Conservation (phyloP, 1,140 invertebrate species). For the Saxidomus purpurata region DNA sequence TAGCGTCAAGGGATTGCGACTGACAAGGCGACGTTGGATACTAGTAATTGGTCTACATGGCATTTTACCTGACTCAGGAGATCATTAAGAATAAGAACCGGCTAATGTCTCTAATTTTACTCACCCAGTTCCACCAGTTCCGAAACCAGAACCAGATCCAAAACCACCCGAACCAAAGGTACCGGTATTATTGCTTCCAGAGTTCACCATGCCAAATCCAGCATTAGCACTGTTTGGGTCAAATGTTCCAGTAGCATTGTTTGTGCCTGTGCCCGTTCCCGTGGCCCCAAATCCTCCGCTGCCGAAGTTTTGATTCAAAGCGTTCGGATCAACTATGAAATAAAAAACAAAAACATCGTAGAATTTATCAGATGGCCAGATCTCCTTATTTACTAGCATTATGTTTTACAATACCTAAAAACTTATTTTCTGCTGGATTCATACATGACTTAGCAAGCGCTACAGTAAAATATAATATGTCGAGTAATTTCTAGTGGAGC, state of each 20-base stretch:
- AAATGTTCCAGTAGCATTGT: constrained; percentile 26
- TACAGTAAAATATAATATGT: too few species aligned
- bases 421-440: too few species aligned
- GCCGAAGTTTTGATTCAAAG: constrained; percentile 48
- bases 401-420: too few species aligned
- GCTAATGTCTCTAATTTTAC: too few species aligned
- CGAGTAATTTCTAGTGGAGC: too few species aligned
- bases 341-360: not conserved
- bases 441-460: too few species aligned
- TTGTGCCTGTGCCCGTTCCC: not conserved
- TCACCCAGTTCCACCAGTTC: constrained; percentile 41
- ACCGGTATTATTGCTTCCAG: not conserved
- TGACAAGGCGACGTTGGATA: too few species aligned
- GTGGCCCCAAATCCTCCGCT: constrained; percentile 6
- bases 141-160: constrained; percentile 29
- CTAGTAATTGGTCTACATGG: too few species aligned
- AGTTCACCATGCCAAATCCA: constrained; percentile 43
- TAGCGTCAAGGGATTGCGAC: too few species aligned
- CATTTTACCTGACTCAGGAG: too few species aligned
- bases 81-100: too few species aligned
- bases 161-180: constrained; percentile 16
- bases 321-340: constrained; percentile 41
- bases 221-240: constrained; percentile 43
- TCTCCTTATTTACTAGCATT: too few species aligned
- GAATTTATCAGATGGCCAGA: not conserved